Evolutionary conservation across 2,797 vertebrate genomes (phyloP).

Genomic region (Pipistrellus kuhlii): DNA sequence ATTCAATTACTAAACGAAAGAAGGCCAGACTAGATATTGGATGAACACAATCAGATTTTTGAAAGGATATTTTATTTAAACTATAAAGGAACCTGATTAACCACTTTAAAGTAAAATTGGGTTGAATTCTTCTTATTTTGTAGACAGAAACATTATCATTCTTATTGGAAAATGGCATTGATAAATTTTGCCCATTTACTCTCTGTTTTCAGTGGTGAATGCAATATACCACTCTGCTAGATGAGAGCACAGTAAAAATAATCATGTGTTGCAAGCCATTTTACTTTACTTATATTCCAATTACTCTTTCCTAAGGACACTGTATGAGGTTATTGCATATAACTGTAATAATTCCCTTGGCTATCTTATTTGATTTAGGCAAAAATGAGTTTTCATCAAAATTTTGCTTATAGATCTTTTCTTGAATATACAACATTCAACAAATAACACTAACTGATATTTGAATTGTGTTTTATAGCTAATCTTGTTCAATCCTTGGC

Average conservation of each 20-base stretch:
- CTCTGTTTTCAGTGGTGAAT: constrained; percentile 9
- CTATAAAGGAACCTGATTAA: neutral
- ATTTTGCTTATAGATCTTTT: constrained; percentile 25
- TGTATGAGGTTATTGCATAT: neutral
- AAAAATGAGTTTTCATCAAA: constrained; percentile 29
- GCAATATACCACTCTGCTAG: neutral
- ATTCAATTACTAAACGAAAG: neutral
- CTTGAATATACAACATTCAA: neutral
- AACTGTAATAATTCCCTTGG: neutral
- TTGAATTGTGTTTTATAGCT: constrained; percentile 3
- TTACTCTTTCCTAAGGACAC: neutral
- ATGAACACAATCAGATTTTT: neutral
- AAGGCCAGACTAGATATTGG: neutral
- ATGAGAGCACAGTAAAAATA: neutral
- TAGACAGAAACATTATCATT: constrained; percentile 24
- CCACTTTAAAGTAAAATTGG: neutral
- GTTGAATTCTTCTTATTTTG: neutral
- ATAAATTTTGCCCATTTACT: constrained; percentile 29
- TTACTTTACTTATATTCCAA: neutral
- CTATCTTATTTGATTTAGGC: constrained; percentile 22
- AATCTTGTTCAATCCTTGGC: neutral
- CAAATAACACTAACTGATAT: neutral
- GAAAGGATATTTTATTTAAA: neutral
- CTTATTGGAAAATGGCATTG: constrained; percentile 26
- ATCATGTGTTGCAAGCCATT: neutral